A percentile compares a stretch with the other conserved stretches of the same genome.
phyloP scores from a whole-genome alignment of 2,113 vertebrate genomes.

The Pluvianellus socialis region DNA sequence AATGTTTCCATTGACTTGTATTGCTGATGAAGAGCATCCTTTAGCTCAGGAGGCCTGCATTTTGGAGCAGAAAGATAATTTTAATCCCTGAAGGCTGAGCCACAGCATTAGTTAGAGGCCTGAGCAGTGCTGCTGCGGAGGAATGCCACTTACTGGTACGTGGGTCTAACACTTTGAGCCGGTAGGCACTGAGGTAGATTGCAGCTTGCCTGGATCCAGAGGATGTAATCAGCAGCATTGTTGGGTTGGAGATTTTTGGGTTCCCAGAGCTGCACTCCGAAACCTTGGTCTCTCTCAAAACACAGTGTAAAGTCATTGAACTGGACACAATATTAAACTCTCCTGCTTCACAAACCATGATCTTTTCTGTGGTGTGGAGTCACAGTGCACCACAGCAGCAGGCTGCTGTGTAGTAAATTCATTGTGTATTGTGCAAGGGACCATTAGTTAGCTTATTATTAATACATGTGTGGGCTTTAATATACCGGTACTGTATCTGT shows the following conservation, averaged over 20 bases:
- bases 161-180: neutral
- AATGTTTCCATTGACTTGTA: neutral
- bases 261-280: neutral
- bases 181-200: neutral
- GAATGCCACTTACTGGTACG: fast-evolving
- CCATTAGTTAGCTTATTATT: conserved; percentile 59
- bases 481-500: conserved; percentile 40
- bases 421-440: conserved; percentile 28
- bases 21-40: neutral
- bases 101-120: neutral
- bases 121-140: neutral
- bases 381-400: conserved; percentile 1
- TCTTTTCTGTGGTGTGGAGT: neutral
- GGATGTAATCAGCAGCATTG: neutral
- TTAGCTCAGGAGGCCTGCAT: neutral
- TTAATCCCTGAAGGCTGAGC: neutral
- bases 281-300: neutral
- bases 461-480: conserved; percentile 56
- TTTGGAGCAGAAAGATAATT: neutral
- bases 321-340: conserved; percentile 27
- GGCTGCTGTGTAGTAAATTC: conserved; percentile 47
- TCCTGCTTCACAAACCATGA: neutral
- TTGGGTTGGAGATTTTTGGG: neutral
- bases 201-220: neutral
- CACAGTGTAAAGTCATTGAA: neutral